Conservation (phyloP, 2,113 vertebrate species). For the Orthochromis malagaraziensis region DNA sequence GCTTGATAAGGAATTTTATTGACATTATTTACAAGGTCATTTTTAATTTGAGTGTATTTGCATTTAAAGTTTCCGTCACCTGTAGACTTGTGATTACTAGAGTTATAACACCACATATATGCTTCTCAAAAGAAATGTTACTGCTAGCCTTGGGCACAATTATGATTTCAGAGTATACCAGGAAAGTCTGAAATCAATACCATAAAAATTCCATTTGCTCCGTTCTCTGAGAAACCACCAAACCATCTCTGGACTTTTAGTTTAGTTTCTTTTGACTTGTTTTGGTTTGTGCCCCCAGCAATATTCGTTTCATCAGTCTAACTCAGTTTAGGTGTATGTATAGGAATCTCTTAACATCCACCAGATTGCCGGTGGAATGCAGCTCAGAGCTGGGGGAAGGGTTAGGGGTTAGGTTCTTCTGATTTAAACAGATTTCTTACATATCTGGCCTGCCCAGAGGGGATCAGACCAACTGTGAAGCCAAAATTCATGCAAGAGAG, state of each 20-base stretch:
- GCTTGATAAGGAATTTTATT: neutral
- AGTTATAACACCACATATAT: neutral
- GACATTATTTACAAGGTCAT: neutral
- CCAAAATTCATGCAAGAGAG: neutral
- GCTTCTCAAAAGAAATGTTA: neutral
- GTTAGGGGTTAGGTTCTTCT: neutral
- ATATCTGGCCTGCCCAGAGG: neutral
- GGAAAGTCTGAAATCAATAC: neutral
- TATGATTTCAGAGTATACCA: neutral
- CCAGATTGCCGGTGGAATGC: neutral
- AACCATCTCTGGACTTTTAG: neutral
- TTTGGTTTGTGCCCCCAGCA: neutral
- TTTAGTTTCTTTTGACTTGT: neutral
- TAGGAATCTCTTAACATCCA: neutral
- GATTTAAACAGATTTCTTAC: neutral
- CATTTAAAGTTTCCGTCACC: neutral
- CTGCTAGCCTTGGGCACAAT: neutral
- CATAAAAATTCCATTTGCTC: neutral
- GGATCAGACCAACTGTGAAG: neutral
- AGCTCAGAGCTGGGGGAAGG: accelerated
- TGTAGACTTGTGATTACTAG: neutral
- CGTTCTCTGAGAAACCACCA: neutral
- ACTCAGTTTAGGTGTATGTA: neutral
- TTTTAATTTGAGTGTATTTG: neutral
- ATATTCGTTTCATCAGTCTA: neutral